Evolutionary conservation across 2,797 vertebrate genomes (phyloP).

Genomic region (Aselliscus stoliczkanus): DNA sequence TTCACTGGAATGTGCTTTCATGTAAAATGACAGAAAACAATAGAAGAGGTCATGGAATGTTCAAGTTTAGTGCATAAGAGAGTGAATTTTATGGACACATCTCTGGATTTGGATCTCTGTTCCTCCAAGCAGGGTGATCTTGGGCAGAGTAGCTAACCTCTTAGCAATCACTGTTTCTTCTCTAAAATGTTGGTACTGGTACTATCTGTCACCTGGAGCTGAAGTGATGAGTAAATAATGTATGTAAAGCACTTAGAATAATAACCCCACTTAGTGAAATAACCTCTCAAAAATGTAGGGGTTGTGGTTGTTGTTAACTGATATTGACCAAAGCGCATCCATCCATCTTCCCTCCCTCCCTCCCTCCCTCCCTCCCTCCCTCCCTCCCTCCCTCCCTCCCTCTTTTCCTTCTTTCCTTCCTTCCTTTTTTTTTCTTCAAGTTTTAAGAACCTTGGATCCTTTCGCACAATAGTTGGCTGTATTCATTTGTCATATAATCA

Average conservation of each 20-base stretch:
- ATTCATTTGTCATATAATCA: not conserved
- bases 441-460: not conserved
- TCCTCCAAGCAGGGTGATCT: not conserved
- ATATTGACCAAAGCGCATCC: not conserved
- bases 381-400: too few species aligned
- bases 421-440: not conserved
- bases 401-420: too few species aligned
- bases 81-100: not conserved
- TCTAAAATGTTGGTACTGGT: not conserved
- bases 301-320: not conserved
- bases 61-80: not conserved
- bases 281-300: not conserved
- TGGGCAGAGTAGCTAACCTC: not conserved
- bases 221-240: not conserved
- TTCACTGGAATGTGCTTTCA: not conserved
- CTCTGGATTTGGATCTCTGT: not conserved
- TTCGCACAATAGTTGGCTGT: not conserved
- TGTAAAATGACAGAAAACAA: not conserved
- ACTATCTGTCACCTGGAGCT: not conserved
- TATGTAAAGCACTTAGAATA: not conserved
- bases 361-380: accelerated
- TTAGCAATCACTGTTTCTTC: not conserved
- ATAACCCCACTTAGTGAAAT: not conserved
- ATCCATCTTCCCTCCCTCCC: not conserved
- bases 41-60: not conserved